These are phyloP conservation scores for Leptura quadrifasciata DNA, from an alignment of 2,888 invertebrate genomes.

Conservation along the genomic window DNA sequence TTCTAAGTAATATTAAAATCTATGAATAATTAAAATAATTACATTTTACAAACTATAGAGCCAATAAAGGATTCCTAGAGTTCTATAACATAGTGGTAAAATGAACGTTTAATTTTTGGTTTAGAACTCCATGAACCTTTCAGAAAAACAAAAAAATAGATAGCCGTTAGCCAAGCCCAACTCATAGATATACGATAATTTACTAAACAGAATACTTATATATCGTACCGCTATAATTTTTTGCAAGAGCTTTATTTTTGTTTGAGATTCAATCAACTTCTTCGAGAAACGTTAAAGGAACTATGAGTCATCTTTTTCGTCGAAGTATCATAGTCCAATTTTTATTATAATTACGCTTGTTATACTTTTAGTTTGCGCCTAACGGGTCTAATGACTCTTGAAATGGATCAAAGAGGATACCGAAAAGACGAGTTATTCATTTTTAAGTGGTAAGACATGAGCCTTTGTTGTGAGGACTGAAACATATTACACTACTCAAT, in stretches of 20 bases:
- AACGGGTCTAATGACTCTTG: constrained; percentile 3
- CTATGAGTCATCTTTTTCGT: background rate
- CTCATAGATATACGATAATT: background rate
- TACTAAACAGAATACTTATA: background rate
- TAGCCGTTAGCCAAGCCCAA: background rate
- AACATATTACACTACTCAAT: background rate
- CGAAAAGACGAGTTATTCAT: constrained; percentile 1
- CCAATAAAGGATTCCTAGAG: too few species aligned
- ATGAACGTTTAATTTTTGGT: too few species aligned
- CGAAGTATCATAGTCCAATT: background rate
- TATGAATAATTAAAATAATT: too few species aligned
- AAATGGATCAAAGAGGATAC: background rate
- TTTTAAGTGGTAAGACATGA: background rate
- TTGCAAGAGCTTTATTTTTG: background rate
- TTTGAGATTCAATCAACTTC: background rate
- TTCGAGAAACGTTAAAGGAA: background rate
- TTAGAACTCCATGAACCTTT: too few species aligned
- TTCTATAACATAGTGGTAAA: too few species aligned
- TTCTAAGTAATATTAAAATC: too few species aligned
- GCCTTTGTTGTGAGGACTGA: background rate
- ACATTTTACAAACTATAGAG: too few species aligned
- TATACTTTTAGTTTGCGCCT: background rate
- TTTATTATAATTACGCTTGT: background rate
- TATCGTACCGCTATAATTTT: background rate
- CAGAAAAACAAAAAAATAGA: background rate